Conservation (phyloP, 2,888 invertebrate species). For the Agrenia bidenticulata region DNA sequence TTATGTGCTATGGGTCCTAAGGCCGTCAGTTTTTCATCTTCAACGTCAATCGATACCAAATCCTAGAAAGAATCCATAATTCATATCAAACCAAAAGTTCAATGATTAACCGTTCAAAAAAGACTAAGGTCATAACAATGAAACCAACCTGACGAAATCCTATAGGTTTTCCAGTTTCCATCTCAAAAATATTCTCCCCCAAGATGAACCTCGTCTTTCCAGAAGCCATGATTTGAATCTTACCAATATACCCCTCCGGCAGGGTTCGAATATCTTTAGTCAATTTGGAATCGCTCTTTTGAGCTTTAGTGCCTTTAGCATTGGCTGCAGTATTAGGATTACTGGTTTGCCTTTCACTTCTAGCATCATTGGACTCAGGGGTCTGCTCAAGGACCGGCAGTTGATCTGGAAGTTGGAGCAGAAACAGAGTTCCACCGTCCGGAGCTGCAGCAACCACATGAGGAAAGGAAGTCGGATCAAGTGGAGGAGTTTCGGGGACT, state of each 20-base stretch:
- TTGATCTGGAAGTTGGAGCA: conserved; percentile 3
- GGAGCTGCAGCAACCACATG: conserved; percentile 4
- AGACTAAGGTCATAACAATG: too few species aligned
- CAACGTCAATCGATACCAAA: conserved; percentile 2
- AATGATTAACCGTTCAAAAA: too few species aligned
- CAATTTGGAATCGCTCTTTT: background rate
- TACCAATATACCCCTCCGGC: conserved; percentile 12
- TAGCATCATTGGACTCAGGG: background rate
- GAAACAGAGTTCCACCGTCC: background rate
- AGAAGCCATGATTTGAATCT: conserved; percentile 13
- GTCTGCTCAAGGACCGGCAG: conserved; percentile 2
- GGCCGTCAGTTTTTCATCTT: background rate
- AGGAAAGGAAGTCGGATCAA: conserved; percentile 1
- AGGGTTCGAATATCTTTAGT: background rate
- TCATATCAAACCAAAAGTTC: too few species aligned
- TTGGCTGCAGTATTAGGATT: background rate
- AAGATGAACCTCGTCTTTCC: conserved; percentile 4
- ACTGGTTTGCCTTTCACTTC: background rate
- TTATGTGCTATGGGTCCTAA: conserved; percentile 10
- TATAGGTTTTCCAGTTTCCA: conserved; percentile 6
- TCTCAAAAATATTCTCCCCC: conserved; percentile 8
- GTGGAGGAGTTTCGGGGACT: background rate
- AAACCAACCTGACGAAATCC: conserved; percentile 15
- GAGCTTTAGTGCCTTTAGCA: background rate
- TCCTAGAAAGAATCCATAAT: conserved; percentile 1